Evolutionary conservation across 2,888 invertebrate genomes (phyloP), one percentile per base, ranked within the genome.

Genomic region (Gymnosoma rotundatum): DNA sequence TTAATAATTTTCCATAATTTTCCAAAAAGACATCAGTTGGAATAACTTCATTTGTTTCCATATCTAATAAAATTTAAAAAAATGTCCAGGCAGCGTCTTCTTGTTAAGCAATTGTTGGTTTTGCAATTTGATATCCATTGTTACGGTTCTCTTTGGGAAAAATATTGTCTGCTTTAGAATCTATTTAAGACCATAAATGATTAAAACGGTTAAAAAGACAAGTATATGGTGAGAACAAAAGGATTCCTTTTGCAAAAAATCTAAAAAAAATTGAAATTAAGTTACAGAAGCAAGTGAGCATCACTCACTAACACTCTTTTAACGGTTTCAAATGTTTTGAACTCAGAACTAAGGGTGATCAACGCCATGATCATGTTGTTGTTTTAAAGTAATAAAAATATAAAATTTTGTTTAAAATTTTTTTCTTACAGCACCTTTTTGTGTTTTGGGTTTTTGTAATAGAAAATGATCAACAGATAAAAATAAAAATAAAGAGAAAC

Each of bases 301-400:
- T n/a, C 18, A 4, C 50, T 50, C 18, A 18, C 16, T 14, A 45
- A 45, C 16, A 16, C 5, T 45, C 25, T 45, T 5, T 50, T 18
- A 7, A 66, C 42, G 12, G 18, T 66, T 70, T 48, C 9, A 45
- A 58, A 50, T 56, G 7, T 0, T 61, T 61, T 60, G 2, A 38
- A 25, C 8, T 25, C 45, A 45, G 16, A 58, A 45, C 12, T 87
- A 87, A 87, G 87, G 32, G 20, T 74, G 63, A 63, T 56, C 20
- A 63, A 48, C 56, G 16, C n/a, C 36, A 67, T 69, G 42, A 38
- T 48, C n/a, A n/a, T n/a, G 8, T 38, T 58, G 7, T 56, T 58
- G 60, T 74, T 69, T 56, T 81, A 89, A 90, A 89, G 88, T 88
- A 88, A 89, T 90, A 88, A 90, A 90, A 87, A 75, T 72, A 79